These are phyloP conservation scores for Sigmodon hispidus DNA, from an alignment of 2,113 vertebrate species.

Conservation along the genomic window DNA sequence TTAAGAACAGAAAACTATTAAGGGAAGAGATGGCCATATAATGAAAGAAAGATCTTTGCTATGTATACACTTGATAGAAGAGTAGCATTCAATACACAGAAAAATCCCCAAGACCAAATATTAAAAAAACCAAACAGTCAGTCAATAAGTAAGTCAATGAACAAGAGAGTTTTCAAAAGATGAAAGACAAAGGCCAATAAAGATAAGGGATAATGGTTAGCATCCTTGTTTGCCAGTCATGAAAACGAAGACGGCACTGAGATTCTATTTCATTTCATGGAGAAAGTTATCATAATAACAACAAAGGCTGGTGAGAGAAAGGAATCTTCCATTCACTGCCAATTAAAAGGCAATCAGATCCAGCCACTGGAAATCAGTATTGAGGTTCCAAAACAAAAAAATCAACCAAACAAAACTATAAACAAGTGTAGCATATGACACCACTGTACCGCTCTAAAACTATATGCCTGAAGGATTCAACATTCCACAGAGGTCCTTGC, in stretches of 20 bases:
- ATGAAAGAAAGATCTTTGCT: background rate
- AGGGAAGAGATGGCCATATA: background rate
- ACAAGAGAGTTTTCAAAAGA: no score
- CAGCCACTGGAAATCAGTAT: background rate
- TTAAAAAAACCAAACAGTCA: background rate
- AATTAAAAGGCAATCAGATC: background rate
- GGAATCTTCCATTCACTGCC: background rate
- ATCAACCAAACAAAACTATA: background rate
- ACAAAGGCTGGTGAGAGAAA: background rate
- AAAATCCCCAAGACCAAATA: background rate
- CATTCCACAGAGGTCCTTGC: background rate
- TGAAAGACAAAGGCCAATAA: background rate
- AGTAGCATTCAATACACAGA: background rate
- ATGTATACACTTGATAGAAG: background rate
- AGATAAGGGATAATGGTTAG: background rate
- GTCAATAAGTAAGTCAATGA: background rate
- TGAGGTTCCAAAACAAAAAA: background rate
- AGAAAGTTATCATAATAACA: background rate
- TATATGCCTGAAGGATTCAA: background rate
- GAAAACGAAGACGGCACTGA: background rate
- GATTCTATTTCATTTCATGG: background rate
- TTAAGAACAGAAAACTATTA: background rate
- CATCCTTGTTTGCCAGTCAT: background rate
- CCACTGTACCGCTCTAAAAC: background rate
- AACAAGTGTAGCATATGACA: background rate